phyloP scores from a whole-genome alignment of 2,113 vertebrate genomes.

The Scytalopus superciliaris region DNA sequence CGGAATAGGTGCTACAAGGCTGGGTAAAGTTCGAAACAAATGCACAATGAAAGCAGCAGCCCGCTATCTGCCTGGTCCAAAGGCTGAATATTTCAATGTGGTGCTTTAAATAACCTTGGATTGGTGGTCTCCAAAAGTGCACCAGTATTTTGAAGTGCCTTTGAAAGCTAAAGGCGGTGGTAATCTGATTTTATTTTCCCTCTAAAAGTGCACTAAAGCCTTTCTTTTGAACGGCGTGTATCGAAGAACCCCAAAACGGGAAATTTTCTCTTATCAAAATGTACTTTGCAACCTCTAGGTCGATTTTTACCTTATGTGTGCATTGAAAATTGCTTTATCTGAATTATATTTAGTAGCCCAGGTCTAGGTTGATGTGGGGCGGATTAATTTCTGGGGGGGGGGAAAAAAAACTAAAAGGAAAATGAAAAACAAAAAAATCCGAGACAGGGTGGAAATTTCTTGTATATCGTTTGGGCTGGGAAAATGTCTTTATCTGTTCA shows the following conservation, averaged over 20 bases:
- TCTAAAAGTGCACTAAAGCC: conserved; percentile 22
- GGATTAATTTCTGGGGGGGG: conserved; percentile 13
- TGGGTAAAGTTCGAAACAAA: conserved; percentile 49
- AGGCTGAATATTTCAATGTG: conserved; percentile 15
- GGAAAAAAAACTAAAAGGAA: not conserved
- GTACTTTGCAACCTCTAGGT: conserved; percentile 54
- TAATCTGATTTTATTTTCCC: conserved; percentile 7
- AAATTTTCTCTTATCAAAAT: conserved; percentile 15
- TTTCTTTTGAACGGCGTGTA: conserved; percentile 19
- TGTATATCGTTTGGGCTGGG: not conserved
- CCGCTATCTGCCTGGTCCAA: conserved; percentile 1
- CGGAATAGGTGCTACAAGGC: conserved; percentile 68
- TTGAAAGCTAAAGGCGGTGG: conserved; percentile 1
- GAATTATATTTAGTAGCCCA: not conserved
- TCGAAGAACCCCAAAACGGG: not conserved
- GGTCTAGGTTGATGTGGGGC: not conserved
- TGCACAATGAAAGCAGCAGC: conserved; percentile 28
- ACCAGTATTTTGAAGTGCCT: conserved; percentile 44
- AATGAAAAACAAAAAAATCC: not conserved
- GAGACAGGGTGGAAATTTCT: not conserved
- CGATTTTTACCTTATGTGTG: conserved; percentile 33
- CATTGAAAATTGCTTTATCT: not conserved
- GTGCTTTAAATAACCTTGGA: conserved; percentile 55
- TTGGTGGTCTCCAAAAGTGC: conserved; percentile 63
- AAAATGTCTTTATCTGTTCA: not conserved